Evolutionary conservation across 2,888 invertebrate species (phyloP).

Genomic region (Tetragonula carbonaria): DNA sequence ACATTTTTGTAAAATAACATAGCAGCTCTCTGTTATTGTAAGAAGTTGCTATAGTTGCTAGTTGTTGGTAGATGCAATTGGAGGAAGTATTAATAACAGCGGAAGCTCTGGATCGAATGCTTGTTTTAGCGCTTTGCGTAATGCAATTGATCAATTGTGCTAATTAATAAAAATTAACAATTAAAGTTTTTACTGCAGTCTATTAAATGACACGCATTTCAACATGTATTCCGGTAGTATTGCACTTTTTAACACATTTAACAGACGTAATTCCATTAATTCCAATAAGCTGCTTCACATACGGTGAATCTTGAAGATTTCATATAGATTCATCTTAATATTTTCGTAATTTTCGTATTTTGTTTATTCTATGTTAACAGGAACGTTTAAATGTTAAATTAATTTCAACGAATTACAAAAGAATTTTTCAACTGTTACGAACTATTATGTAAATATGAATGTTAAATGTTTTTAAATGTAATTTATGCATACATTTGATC

Average conservation of each 20-base stretch:
- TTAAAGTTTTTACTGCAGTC: conserved; percentile 53
- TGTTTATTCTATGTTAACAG: no score
- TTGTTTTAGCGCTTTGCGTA: conserved; percentile 39
- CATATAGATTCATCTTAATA: no score
- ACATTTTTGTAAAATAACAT: background rate
- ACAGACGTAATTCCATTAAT: background rate
- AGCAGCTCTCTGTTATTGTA: background rate
- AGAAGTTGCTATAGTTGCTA: background rate
- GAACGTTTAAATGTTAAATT: no score
- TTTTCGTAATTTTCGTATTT: no score
- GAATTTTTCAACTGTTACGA: no score
- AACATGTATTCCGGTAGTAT: conserved; percentile 49
- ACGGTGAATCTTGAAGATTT: no score
- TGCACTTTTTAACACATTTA: conserved; percentile 4
- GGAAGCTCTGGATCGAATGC: conserved; percentile 60
- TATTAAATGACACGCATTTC: conserved; percentile 53
- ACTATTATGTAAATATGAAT: no score
- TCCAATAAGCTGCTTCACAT: no score
- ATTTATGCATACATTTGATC: no score
- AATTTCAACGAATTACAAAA: no score
- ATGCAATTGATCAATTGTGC: conserved; percentile 66
- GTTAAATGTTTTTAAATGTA: no score
- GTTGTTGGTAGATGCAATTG: conserved; percentile 7
- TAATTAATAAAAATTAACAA: conserved; percentile 61
- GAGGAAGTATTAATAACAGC: conserved; percentile 53